Conservation (phyloP, 2,113 vertebrate genomes). For the Colaptes auratus region DNA sequence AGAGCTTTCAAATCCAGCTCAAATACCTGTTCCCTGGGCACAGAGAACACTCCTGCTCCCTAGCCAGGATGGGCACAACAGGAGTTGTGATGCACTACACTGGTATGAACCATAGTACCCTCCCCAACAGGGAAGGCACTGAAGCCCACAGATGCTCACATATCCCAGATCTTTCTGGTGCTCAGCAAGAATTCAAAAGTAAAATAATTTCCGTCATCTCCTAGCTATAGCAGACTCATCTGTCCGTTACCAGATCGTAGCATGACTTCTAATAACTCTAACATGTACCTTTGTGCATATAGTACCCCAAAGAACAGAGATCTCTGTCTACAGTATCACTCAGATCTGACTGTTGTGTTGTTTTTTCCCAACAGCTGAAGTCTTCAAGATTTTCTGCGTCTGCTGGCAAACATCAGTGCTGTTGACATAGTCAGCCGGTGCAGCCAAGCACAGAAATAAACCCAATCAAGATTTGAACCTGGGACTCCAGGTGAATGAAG, state of each 20-base stretch:
- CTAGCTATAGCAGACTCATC: background rate
- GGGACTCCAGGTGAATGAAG: background rate
- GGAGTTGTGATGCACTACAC: background rate
- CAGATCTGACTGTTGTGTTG: background rate
- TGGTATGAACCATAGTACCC: rapidly evolving
- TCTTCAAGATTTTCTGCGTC: background rate
- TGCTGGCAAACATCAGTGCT: background rate
- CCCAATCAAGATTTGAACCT: background rate
- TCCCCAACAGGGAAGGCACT: background rate
- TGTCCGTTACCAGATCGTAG: background rate
- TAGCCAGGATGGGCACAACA: background rate
- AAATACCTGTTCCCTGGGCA: background rate
- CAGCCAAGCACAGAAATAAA: background rate
- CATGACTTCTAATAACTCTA: background rate
- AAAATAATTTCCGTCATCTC: background rate
- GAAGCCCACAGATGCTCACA: background rate
- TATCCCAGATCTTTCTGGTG: background rate
- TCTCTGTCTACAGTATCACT: background rate
- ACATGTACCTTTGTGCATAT: background rate
- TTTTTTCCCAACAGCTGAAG: background rate
- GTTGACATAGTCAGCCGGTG: background rate
- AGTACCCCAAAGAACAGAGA: background rate
- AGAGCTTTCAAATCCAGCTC: background rate
- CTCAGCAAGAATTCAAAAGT: background rate
- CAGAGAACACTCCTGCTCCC: background rate